A percentile compares a stretch with the other conserved stretches of the same genome.
phyloP scores from a whole-genome alignment of 35 echinoderm and acorn worm genomes.

The Stichopus chloronotus region DNA sequence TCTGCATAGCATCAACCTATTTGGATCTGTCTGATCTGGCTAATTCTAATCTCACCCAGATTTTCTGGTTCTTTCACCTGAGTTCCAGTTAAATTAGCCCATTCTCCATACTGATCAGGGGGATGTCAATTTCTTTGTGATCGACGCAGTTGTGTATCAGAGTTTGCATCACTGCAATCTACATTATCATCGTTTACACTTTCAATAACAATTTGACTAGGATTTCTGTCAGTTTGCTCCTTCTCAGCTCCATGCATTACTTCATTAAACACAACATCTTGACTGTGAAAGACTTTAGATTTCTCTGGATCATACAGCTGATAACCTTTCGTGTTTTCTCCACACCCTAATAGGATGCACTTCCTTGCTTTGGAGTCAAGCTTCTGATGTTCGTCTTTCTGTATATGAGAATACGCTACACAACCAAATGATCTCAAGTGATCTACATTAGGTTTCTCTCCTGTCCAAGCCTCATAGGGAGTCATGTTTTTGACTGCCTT shows the following conservation, averaged over 20 bases:
- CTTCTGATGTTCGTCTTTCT: background rate
- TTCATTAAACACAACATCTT: background rate
- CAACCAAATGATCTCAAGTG: background rate
- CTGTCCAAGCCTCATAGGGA: background rate
- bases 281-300: slow-evolving; percentile 9
- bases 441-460: background rate
- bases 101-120: background rate
- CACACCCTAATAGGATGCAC: background rate
- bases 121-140: slow-evolving; percentile 12
- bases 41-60: background rate
- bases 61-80: background rate
- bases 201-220: background rate
- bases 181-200: background rate
- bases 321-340: background rate
- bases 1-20: slow-evolving; percentile 14
- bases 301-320: slow-evolving; percentile 2
- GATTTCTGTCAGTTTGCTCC: slow-evolving; percentile 9
- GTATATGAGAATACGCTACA: background rate
- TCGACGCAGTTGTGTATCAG: background rate
- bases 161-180: background rate
- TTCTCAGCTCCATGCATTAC: background rate
- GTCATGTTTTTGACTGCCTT: background rate
- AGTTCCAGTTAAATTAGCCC: background rate
- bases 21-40: background rate
- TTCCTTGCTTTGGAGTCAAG: slow-evolving; percentile 5